phyloP scores from a whole-genome alignment of 2,888 invertebrate genomes.

The Orthosia gracilis region DNA sequence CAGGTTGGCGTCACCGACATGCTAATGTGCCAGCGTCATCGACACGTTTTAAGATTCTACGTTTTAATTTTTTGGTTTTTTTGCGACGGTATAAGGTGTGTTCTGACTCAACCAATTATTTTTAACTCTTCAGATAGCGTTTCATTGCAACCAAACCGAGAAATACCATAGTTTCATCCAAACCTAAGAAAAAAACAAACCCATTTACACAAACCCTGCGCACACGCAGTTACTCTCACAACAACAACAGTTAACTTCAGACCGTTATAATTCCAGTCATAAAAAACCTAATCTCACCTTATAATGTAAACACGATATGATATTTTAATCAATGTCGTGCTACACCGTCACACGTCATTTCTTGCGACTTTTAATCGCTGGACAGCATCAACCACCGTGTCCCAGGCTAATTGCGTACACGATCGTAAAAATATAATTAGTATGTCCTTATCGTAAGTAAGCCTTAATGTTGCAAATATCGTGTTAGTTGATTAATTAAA shows the following conservation, averaged over 20 bases:
- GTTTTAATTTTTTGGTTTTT: too few species aligned
- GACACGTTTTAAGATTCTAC: too few species aligned
- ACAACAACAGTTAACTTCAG: constrained; percentile 5
- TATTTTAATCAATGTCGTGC: constrained; percentile 76
- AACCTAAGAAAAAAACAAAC: neutral
- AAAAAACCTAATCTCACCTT: constrained; percentile 44
- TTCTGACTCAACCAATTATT: too few species aligned
- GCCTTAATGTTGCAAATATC: constrained; percentile 83
- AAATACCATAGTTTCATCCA: neutral
- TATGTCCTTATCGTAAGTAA: constrained; percentile 78
- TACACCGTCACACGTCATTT: constrained; percentile 81
- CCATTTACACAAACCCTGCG: neutral
- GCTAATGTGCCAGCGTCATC: too few species aligned
- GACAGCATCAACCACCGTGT: constrained; percentile 73
- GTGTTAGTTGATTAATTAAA: constrained; percentile 78
- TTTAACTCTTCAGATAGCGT: too few species aligned
- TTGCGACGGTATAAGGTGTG: too few species aligned
- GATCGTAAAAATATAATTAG: constrained; percentile 86
- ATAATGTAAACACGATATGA: constrained; percentile 48
- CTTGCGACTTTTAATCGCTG: constrained; percentile 72
- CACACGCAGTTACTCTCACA: constrained; percentile 13
- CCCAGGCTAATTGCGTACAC: constrained; percentile 84
- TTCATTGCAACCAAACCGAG: too few species aligned
- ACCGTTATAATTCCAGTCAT: constrained; percentile 35
- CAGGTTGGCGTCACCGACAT: too few species aligned